Percentiles rank a stretch among this genome's conserved stretches.
phyloP scores from a whole-genome alignment of 2,797 vertebrate genomes.

The Acrossocheilus fasciatus region DNA sequence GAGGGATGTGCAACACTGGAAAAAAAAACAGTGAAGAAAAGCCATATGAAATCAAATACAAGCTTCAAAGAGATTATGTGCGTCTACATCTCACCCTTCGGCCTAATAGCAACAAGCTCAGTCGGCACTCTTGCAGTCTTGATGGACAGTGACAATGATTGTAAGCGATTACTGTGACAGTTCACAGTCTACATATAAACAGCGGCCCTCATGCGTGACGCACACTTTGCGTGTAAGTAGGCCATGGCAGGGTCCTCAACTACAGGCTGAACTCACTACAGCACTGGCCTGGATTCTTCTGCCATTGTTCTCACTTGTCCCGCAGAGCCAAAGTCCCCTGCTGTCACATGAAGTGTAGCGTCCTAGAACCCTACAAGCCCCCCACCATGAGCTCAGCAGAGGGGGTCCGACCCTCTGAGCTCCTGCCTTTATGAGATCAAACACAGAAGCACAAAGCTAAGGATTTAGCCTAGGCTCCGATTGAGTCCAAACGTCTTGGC shows the following conservation, averaged over 20 bases:
- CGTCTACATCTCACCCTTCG: conserved; percentile 13
- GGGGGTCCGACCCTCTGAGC: conserved; percentile 11
- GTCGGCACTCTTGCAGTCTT: not conserved
- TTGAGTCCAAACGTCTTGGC: conserved; percentile 25
- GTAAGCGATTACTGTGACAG: conserved; percentile 20
- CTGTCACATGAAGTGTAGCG: conserved; percentile 56
- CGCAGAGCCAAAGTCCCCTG: conserved; percentile 44
- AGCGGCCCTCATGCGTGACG: conserved; percentile 3
- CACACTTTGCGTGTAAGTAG: conserved; percentile 35
- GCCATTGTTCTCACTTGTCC: conserved; percentile 64
- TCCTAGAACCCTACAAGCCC: conserved; percentile 58
- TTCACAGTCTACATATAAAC: conserved; percentile 30
- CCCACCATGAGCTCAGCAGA: conserved; percentile 40
- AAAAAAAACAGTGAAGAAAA: conserved; percentile 44
- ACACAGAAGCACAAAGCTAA: conserved; percentile 44
- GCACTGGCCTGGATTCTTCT: conserved; percentile 56
- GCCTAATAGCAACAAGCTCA: not conserved
- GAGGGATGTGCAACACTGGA: not conserved
- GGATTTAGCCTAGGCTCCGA: conserved; percentile 47
- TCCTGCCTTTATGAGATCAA: conserved; percentile 32
- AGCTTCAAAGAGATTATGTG: conserved; percentile 15
- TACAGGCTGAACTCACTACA: conserved; percentile 48
- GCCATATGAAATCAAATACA: conserved; percentile 27
- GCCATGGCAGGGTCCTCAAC: conserved; percentile 50
- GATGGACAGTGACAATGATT: conserved; percentile 51